phyloP scores from a whole-genome alignment of 2,113 vertebrate genomes.

The Turdus rufiventris region DNA sequence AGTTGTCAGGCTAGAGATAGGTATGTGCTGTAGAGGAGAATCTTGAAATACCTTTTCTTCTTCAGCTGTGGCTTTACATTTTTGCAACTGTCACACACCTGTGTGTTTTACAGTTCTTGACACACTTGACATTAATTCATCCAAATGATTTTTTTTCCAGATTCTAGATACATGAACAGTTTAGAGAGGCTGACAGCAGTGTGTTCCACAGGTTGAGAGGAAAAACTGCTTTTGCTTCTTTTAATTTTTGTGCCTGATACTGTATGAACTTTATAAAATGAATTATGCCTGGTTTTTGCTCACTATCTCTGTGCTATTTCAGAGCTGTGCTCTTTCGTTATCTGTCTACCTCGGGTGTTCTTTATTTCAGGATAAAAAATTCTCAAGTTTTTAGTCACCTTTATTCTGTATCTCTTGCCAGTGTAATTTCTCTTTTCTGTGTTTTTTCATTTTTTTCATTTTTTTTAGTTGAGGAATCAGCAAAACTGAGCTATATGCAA shows the following conservation, averaged over 20 bases:
- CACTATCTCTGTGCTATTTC: not conserved
- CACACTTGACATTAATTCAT: not conserved
- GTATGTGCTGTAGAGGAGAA: not conserved
- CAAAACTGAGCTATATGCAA: not conserved
- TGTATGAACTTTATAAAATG: not conserved
- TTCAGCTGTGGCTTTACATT: not conserved
- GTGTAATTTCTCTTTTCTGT: not conserved
- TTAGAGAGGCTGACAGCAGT: not conserved
- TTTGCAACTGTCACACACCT: not conserved
- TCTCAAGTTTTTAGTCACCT: not conserved
- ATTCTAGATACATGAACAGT: not conserved
- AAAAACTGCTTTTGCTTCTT: not conserved
- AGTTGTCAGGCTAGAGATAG: not conserved
- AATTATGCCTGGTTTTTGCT: not conserved
- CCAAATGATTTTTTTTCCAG: not conserved
- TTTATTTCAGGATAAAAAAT: not conserved
- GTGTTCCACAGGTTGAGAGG: not conserved
- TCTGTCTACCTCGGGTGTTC: not conserved
- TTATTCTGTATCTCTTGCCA: not conserved
- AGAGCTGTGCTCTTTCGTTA: not conserved
- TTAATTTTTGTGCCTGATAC: not conserved
- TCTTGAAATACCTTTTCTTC: not conserved
- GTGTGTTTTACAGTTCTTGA: not conserved
- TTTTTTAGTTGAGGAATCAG: not conserved
- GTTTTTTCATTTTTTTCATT: not conserved